Evolutionary conservation across 2,113 vertebrate genomes (phyloP).

Genomic region (Peromyscus maniculatus): DNA sequence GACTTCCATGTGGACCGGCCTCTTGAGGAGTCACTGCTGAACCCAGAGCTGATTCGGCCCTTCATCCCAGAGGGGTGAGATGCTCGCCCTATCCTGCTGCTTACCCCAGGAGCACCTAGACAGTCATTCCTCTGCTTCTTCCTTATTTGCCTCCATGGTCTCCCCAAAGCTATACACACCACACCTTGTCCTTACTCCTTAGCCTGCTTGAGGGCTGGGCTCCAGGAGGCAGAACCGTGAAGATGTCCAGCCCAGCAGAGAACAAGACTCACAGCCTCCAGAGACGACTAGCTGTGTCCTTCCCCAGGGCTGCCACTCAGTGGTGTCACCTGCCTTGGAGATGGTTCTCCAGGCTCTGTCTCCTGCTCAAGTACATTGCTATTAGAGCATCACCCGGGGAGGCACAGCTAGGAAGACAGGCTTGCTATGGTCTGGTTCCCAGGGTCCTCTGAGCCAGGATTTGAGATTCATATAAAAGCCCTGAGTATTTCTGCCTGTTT

Average conservation of each 20-base stretch:
- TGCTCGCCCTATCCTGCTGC: not conserved
- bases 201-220: not conserved
- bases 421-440: not conserved
- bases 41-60: conserved; percentile 87
- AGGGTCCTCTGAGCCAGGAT: conserved; percentile 11
- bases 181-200: not conserved
- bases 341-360: not conserved
- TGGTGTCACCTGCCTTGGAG: not conserved
- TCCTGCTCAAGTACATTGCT: not conserved
- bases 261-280: not conserved
- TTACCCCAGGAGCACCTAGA: too few relatives aligned
- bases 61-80: conserved; percentile 76
- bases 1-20: conserved; percentile 92
- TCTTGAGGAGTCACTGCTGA: conserved; percentile 89
- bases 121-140: not conserved
- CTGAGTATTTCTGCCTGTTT: not conserved
- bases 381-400: not conserved
- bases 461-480: conserved; percentile 11
- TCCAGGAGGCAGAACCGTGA: not conserved
- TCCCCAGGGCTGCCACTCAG: not conserved
- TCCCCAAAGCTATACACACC: not conserved
- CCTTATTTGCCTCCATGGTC: not conserved
- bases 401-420: not conserved
- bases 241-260: not conserved
- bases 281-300: not conserved